Base-by-base conservation (phyloP, 1,140 invertebrate genomes). In the Myzus persicae region DNA sequence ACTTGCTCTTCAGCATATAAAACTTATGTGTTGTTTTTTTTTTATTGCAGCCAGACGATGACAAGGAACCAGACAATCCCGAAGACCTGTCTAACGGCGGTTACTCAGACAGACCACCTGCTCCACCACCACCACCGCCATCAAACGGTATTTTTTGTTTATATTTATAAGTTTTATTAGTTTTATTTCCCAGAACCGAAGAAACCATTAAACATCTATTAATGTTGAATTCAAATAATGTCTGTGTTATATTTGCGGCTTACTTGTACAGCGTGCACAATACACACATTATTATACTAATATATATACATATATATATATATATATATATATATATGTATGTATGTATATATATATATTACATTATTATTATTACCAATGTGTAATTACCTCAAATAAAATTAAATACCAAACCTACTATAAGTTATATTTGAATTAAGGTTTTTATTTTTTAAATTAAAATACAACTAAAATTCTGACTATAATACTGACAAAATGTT, bases 1-100 rank as follows among this genome's bases (percentile, higher is more conserved):
- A n/a, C 26, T 87, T n/a, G 1, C 14, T n/a, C 42, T 4, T 31
- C 1, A n/a, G 9, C 44, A 7, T n/a, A 87, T 48, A 87, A 87
- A 87, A 87, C n/a, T 26, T 22, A 22, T n/a, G 14, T 31, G 40
- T 87, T 46, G n/a, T 91, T 42, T 90, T 76, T 81, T 67, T 90
- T 76, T 91, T 38, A n/a, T 92, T 92, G 20, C 91, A 92, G 91
- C 91, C 91, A n/a, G 91, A 92, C 24, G 76, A 84, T 48, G 91
- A 92, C 42, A 84, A 84, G 44, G 38, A 92, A 31, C 76, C 36
- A 14, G 91, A 48, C 46, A n/a, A 38, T 46, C 7, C 90, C 9
- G 90, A 91, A n/a, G 90, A 91, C 46, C 54, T 76, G 36, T 24
- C 3, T 38, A 92, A 31, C 44, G 22, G 76, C 36, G 11, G 91